Evolutionary conservation across 2,797 vertebrate species (phyloP).

Genomic region (Hypotaenidia philippensis): DNA sequence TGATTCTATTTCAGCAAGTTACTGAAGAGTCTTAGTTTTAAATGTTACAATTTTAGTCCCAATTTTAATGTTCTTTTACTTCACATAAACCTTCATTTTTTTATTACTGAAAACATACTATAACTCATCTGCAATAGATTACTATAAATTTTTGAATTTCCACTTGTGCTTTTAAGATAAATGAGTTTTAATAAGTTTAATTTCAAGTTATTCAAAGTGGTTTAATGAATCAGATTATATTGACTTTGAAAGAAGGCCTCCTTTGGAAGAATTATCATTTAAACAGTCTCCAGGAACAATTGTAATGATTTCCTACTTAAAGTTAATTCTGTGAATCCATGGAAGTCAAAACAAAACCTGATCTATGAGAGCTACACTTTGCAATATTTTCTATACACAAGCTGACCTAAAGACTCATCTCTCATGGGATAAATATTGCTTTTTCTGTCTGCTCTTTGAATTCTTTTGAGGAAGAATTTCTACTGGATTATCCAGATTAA

Average conservation of each 20-base stretch:
- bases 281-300: neutral
- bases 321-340: neutral
- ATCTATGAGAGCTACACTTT: neutral
- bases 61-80: slow-evolving; percentile 32
- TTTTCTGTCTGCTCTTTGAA: neutral
- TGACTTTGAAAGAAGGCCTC: slow-evolving; percentile 35
- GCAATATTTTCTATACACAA: neutral
- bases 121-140: slow-evolving; percentile 48
- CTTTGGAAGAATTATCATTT: slow-evolving; percentile 40
- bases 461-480: neutral
- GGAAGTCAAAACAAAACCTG: slow-evolving; percentile 10
- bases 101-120: slow-evolving; percentile 26
- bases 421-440: neutral
- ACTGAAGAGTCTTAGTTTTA: slow-evolving; percentile 28
- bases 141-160: slow-evolving; percentile 66
- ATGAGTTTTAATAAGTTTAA: slow-evolving; percentile 65
- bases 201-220: slow-evolving; percentile 47
- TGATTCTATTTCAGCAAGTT: neutral
- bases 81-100: neutral
- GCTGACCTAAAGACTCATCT: neutral
- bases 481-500: neutral
- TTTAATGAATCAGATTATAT: slow-evolving; percentile 53
- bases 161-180: slow-evolving; percentile 53
- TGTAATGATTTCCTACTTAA: neutral
- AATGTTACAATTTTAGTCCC: slow-evolving; percentile 15